Evolutionary conservation across 2,113 vertebrate genomes (phyloP).

Genomic region (Montifringilla adamsi): DNA sequence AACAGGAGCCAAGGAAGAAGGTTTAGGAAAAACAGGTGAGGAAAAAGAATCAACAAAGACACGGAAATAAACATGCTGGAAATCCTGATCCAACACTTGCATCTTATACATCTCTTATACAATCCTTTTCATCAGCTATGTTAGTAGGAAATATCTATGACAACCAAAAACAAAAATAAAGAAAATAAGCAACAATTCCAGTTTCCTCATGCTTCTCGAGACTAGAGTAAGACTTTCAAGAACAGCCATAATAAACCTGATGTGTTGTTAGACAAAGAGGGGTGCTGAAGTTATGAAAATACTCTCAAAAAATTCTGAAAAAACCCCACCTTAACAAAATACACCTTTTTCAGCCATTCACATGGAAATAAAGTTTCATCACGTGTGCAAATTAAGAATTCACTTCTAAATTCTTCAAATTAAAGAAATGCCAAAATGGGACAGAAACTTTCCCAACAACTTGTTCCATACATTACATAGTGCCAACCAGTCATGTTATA

Average conservation of each 20-base stretch:
- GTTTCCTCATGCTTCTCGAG: background rate
- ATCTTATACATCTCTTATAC: background rate
- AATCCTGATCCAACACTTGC: background rate
- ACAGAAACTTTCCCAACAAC: background rate
- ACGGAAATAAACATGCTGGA: rapidly evolving
- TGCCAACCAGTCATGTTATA: rapidly evolving
- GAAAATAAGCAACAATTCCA: background rate
- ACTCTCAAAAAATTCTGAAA: background rate
- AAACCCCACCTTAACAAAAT: background rate
- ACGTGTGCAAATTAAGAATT: background rate
- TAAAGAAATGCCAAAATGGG: background rate
- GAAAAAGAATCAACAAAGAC: background rate
- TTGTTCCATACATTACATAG: background rate
- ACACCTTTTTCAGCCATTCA: background rate
- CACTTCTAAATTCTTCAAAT: background rate
- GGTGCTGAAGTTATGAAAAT: background rate
- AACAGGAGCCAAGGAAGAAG: background rate
- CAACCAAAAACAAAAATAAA: background rate
- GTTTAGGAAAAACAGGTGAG: background rate
- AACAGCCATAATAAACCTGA: background rate
- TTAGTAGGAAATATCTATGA: background rate
- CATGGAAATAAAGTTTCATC: background rate
- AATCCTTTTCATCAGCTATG: background rate
- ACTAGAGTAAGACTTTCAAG: background rate
- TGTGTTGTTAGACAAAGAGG: background rate